These are phyloP conservation scores for Phalacrocorax brasilianus DNA, from an alignment of 2,113 vertebrate species.

Conservation along the genomic window DNA sequence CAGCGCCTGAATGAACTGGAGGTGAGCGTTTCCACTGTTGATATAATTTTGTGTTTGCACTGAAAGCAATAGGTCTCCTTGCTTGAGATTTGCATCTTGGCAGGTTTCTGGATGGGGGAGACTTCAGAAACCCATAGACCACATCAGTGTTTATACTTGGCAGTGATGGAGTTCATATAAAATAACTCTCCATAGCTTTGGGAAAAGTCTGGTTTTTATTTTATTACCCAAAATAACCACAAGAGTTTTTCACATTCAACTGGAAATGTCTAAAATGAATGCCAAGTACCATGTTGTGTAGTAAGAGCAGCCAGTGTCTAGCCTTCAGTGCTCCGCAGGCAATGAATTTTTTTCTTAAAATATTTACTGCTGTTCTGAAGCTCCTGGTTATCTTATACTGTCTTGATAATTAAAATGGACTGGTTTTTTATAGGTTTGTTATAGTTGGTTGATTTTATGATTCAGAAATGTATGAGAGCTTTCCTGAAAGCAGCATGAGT, in stretches of 20 bases:
- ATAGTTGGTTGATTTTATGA: neutral
- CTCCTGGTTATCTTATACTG: neutral
- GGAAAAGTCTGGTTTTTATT: constrained; percentile 30
- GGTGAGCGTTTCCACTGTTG: constrained; percentile 75
- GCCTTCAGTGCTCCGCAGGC: neutral
- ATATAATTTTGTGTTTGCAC: neutral
- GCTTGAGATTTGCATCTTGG: neutral
- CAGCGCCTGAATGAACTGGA: constrained; percentile 97
- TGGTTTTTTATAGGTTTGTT: neutral
- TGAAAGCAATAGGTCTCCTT: neutral
- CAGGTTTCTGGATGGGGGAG: neutral
- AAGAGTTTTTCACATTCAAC: constrained; percentile 9
- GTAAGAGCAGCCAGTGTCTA: constrained; percentile 26
- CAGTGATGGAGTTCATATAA: neutral
- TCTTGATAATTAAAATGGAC: neutral
- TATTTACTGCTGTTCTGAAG: neutral
- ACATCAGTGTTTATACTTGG: neutral
- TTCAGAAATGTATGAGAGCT: neutral
- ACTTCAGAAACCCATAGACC: neutral
- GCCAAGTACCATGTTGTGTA: constrained; percentile 10
- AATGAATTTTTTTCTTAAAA: neutral
- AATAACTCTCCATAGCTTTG: neutral
- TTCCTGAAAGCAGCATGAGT: neutral
- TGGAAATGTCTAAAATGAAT: constrained; percentile 26
- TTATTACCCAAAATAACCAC: constrained; percentile 24